Conservation (phyloP, 1,140 invertebrate genomes). For the Carposina sasakii region DNA sequence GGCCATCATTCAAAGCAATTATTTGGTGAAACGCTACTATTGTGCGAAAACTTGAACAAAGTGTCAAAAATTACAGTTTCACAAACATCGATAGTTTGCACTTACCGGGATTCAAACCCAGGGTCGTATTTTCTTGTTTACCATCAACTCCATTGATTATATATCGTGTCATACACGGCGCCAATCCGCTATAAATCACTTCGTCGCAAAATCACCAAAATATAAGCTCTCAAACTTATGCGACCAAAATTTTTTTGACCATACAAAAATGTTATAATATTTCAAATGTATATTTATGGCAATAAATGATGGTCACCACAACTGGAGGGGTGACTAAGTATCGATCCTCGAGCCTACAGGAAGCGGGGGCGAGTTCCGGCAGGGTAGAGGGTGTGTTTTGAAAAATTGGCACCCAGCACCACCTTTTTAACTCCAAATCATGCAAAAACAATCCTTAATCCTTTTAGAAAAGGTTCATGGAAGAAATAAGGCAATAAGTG, state of each 20-base stretch:
- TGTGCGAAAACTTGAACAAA: too few species aligned
- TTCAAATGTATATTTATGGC: constrained; percentile 21
- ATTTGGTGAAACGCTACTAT: too few species aligned
- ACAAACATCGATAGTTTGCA: too few species aligned
- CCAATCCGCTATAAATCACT: too few species aligned
- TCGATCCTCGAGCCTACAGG: constrained; percentile 61
- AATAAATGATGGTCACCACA: constrained; percentile 47
- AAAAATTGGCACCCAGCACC: constrained; percentile 64
- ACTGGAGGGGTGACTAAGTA: constrained; percentile 45
- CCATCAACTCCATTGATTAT: too few species aligned
- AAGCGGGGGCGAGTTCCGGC: constrained; percentile 55
- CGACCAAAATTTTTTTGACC: not conserved
- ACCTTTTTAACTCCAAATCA: constrained; percentile 41
- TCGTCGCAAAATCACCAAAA: too few species aligned
- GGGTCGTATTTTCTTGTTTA: too few species aligned
- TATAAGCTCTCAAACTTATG: too few species aligned
- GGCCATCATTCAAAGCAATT: too few species aligned
- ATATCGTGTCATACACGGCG: too few species aligned
- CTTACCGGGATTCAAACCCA: too few species aligned
- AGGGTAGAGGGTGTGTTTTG: constrained; percentile 59
- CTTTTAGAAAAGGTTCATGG: constrained; percentile 5
- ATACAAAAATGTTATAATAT: constrained; percentile 2
- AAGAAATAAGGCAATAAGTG: constrained; percentile 14
- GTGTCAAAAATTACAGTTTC: too few species aligned
- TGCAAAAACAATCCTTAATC: constrained; percentile 35